These are phyloP conservation scores for Actinemys pallida DNA, from an alignment of 2,113 vertebrate species.

Conservation along the genomic window DNA sequence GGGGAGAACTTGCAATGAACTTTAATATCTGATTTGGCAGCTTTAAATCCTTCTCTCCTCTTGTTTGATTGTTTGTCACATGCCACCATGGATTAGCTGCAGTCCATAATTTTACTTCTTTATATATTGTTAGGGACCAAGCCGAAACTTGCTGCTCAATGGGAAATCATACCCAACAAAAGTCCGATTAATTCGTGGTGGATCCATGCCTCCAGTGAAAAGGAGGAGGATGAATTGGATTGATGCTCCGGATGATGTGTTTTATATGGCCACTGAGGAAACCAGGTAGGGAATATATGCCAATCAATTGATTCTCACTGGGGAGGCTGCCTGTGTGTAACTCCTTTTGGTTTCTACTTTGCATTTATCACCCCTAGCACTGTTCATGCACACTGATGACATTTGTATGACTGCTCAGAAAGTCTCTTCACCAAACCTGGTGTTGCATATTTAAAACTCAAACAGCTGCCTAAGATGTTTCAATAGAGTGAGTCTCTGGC, in stretches of 20 bases:
- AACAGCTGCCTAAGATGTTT: background rate
- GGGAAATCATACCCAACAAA: constrained; percentile 96
- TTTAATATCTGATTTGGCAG: background rate
- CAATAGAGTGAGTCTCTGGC: background rate
- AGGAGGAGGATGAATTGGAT: constrained; percentile 95
- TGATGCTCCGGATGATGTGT: constrained; percentile 85
- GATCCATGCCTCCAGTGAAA: constrained; percentile 88
- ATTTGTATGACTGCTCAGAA: background rate
- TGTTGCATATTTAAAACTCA: background rate
- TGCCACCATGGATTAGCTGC: background rate
- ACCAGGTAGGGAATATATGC: constrained; percentile 77
- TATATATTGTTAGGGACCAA: constrained; percentile 86
- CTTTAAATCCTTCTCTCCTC: background rate
- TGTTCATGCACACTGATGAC: background rate
- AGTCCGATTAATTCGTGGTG: constrained; percentile 87
- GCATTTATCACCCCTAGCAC: background rate
- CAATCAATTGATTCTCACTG: background rate
- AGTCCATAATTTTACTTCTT: constrained; percentile 33
- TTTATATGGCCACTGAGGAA: constrained; percentile 86
- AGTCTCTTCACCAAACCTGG: background rate
- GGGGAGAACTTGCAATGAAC: background rate
- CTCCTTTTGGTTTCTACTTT: background rate
- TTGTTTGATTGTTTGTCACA: background rate
- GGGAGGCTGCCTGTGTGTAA: background rate
- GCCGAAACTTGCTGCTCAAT: constrained; percentile 92